Base-by-base conservation (phyloP, 2,113 vertebrate species). In the Platycercus adscitus region DNA sequence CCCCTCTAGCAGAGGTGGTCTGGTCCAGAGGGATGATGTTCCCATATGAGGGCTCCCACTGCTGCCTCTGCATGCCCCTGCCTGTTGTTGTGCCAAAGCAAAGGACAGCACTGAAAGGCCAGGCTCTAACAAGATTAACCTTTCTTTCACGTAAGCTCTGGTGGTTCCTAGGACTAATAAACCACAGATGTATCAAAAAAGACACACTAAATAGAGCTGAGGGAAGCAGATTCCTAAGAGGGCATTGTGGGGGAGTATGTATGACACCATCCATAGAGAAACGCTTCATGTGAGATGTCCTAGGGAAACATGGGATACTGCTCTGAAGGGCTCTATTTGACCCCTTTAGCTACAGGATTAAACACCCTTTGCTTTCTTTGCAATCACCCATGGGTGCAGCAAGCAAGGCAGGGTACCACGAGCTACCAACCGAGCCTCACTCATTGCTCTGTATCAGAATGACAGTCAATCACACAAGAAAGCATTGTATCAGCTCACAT, bases 221-320 rank as follows among this genome's bases (percentile, higher is more conserved):
- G 0, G 15, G 76, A 33, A 81, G 65, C 17, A 16, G 19, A 55
- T 90, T 82, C 82, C 75, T 60, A 77, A 44, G 41, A 47, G 61
- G 25, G 28, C 24, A 43, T 72, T 11, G 17, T 0, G 0, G 50
- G 20, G 68, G 50, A 0, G 0, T 26, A n/a, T 20, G 33, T 82
- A 71, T 95, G 75, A 52, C 33, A 64, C 66, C 44, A 68, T 23
- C n/a, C 25, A 2, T 11, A 43, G n/a, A 4, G 10, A 55, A 90
- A 64, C 16, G 13, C 23, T 43, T 60, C 29, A 31, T 15, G 6
- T 24, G 19, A 35, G 6, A 19, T 80, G 6, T 35, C 37, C 47
- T 43, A 9, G 52, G n/a, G 35, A 73, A 13, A 52, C 4, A 2
- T 6, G 29, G 35, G 31, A n/a, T 6, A n/a, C 26, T 65, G 53